A percentile compares a stretch with the other conserved stretches of the same genome.
These are phyloP conservation scores for Meandrina meandrites DNA, from an alignment of 92 coral and sea anemone species.

Conservation along the genomic window DNA sequence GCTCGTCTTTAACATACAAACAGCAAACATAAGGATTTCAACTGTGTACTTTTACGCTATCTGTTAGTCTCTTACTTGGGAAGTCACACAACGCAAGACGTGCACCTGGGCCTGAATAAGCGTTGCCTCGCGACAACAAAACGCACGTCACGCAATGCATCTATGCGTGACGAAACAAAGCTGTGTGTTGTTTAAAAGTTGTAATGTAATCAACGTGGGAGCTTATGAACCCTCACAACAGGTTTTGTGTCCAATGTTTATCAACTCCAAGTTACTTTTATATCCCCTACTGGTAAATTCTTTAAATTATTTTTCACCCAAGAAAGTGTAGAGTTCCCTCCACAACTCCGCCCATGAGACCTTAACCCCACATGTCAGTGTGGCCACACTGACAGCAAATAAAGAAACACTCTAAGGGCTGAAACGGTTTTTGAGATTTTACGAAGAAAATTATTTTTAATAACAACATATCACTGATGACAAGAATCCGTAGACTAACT, in stretches of 20 bases:
- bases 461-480: neutral
- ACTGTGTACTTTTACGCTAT: neutral
- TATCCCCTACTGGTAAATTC: neutral
- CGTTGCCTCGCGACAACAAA: neutral
- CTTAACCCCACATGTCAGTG: neutral
- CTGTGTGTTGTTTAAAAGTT: neutral
- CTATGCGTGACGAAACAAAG: too few relatives aligned
- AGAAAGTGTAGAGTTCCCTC: neutral
- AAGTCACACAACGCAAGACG: neutral
- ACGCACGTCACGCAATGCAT: neutral
- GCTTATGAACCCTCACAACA: neutral
- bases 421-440: neutral
- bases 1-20: neutral
- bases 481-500: neutral
- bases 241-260: neutral
- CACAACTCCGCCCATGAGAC: neutral
- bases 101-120: too few relatives aligned
- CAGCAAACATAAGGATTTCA: neutral
- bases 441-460: neutral
- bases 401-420: neutral
- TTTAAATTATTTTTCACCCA: neutral
- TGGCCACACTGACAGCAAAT: neutral
- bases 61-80: neutral
- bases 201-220: neutral
- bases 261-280: neutral